These are phyloP conservation scores for Muschampia staudingeri DNA, from an alignment of 2,888 invertebrate genomes.

Conservation along the genomic window DNA sequence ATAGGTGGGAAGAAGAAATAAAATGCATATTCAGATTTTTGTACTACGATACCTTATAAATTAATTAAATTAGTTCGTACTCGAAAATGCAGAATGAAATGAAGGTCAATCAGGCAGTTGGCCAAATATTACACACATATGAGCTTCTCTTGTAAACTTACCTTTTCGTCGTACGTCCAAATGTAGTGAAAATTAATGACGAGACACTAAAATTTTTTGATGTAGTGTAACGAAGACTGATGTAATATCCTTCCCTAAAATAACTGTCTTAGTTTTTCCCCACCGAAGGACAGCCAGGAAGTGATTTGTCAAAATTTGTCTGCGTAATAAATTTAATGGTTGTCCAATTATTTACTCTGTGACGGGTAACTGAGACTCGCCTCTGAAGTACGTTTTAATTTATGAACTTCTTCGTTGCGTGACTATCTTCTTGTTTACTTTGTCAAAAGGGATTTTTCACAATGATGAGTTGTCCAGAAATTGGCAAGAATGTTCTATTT, in stretches of 20 bases:
- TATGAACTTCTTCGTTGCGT: conserved; percentile 81
- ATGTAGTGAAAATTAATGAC: too few relatives aligned
- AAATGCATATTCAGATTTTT: too few relatives aligned
- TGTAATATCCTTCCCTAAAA: conserved; percentile 20
- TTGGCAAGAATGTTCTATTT: not conserved
- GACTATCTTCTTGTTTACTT: conserved; percentile 74
- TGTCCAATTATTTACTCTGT: conserved; percentile 85
- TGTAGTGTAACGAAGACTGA: too few relatives aligned
- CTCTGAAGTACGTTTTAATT: conserved; percentile 83
- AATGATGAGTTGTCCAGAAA: conserved; percentile 5
- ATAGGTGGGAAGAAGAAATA: too few relatives aligned
- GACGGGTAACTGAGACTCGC: conserved; percentile 83
- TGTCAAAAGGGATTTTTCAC: conserved; percentile 67
- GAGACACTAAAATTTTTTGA: too few relatives aligned
- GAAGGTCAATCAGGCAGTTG: too few relatives aligned
- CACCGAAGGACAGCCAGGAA: conserved; percentile 54
- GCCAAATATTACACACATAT: too few relatives aligned
- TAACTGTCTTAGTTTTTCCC: conserved; percentile 48
- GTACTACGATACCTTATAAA: too few relatives aligned
- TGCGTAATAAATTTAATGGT: conserved; percentile 83
- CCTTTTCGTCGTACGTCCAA: too few relatives aligned
- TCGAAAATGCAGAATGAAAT: too few relatives aligned
- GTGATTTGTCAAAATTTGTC: conserved; percentile 85
- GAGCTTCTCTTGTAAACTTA: too few relatives aligned
- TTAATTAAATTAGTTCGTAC: too few relatives aligned